Evolutionary conservation across 2,888 invertebrate species (phyloP), one percentile per base, ranked within the genome.

Genomic region (Drosophila paracracens): DNA sequence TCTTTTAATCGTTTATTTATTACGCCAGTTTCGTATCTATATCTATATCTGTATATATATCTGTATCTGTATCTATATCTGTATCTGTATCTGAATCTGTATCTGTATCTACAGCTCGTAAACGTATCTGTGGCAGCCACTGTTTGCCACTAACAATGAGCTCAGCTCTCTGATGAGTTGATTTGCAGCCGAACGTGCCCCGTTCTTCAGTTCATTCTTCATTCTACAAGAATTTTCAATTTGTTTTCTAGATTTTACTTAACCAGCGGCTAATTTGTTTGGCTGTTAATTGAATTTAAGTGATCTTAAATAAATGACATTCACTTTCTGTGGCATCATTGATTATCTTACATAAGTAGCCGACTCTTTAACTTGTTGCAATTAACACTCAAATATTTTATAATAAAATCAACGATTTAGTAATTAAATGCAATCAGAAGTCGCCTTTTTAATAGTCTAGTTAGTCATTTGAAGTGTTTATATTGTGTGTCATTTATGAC

Each of bases 1-100:
- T 65, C 62, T 61, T 74, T 79, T 84, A 80, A 87, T 84, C 88
- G 88, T 74, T 84, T 84, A 81, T 87, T 89, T 89, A 84, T 87
- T 74, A 58, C 74, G 54, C 36, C 65, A 35, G 53, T 31, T 35
- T 50, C 36, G 35, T 6, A 57, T 4, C 21, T 46, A 60, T 6
- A 38, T n/a, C 25, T 54, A n/a, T 51, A 50, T 60, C 64, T 18
- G 35, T 38, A 54, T 29, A 43, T 67, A n/a, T 51, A 50, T 60
- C 64, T 18, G 25, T 38, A 50, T 52, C 25, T 40, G 4, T 56
- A 56, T 29, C 48, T 48, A 11, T 62, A 18, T 52, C 25, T 40
- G 7, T 56, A 56, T 21, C 48, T 48, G 6, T 62, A 13, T 53
- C 31, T 53, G 2, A n/a, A 43, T 43, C 11, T 57, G 8, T 40